Evolutionary conservation across 1,140 invertebrate species (phyloP).

Genomic region (Daktulosphaira vitifoliae): DNA sequence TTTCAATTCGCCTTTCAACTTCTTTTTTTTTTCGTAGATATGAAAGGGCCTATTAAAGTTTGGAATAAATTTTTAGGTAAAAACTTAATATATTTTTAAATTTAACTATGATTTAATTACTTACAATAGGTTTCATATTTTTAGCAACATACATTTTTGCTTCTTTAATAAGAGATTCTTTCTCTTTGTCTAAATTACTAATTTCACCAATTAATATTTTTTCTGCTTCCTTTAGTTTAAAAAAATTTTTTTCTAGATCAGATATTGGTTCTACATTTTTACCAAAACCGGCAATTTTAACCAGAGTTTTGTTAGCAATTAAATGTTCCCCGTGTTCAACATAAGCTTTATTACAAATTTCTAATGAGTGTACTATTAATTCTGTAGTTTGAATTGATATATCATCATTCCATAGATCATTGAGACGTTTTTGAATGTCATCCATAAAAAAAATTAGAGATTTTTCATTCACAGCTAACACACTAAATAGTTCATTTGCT

Average conservation of each 20-base stretch:
- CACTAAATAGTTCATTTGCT: constrained; percentile 24
- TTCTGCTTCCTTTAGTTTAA: constrained; percentile 24
- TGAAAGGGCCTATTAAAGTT: constrained; percentile 17
- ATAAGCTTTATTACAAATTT: constrained; percentile 30
- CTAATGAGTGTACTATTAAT: constrained; percentile 20
- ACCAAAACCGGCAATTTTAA: not conserved
- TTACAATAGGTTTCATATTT: constrained; percentile 33
- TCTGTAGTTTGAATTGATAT: constrained; percentile 8
- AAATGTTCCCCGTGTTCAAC: constrained; percentile 18
- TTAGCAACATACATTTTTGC: constrained; percentile 21
- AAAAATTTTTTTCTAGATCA: constrained; percentile 29
- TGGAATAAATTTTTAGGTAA: no score
- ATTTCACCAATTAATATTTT: constrained; percentile 29
- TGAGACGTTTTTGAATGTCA: constrained; percentile 18
- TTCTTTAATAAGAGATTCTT: constrained; percentile 19
- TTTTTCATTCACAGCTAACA: not conserved
- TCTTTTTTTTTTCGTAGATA: constrained; percentile 21
- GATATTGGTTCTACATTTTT: constrained; percentile 23
- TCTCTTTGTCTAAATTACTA: constrained; percentile 12
- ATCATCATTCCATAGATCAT: not conserved
- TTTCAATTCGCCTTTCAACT: constrained; percentile 26
- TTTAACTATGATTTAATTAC: not conserved
- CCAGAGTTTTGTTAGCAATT: constrained; percentile 16
- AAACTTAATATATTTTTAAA: no score
- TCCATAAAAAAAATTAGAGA: constrained; percentile 24